Evolutionary conservation across 2,888 invertebrate genomes (phyloP).

Genomic region (Catocala fraxini): DNA sequence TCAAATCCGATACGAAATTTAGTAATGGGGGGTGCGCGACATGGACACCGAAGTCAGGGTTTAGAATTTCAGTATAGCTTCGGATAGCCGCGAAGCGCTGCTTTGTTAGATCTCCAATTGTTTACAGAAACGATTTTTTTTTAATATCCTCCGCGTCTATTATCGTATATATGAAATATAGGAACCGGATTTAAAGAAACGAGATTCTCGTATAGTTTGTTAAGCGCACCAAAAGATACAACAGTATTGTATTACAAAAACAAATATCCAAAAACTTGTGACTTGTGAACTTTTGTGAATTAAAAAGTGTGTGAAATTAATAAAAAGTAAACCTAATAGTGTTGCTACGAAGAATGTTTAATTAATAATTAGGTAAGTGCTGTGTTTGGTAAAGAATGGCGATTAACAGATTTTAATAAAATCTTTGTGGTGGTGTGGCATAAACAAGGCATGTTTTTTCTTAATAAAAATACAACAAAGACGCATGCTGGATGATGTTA

Average conservation of each 20-base stretch:
- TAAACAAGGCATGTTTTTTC: slow-evolving; percentile 74
- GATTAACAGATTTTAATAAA: slow-evolving; percentile 71
- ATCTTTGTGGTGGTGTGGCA: slow-evolving; percentile 80
- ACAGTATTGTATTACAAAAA: slow-evolving; percentile 64
- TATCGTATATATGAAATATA: slow-evolving; percentile 50
- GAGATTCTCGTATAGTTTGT: slow-evolving; percentile 44
- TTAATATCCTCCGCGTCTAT: slow-evolving; percentile 63
- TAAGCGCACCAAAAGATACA: slow-evolving; percentile 51
- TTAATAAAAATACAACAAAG: slow-evolving; percentile 56
- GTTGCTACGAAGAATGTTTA: slow-evolving; percentile 55
- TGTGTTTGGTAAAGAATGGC: slow-evolving; percentile 70
- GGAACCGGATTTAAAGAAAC: slow-evolving; percentile 59
- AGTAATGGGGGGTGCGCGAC: slow-evolving; percentile 87
- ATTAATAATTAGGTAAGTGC: slow-evolving; percentile 79
- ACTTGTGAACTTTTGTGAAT: slow-evolving; percentile 60
- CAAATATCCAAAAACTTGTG: slow-evolving; percentile 46
- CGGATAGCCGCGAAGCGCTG: slow-evolving; percentile 85
- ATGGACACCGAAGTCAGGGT: slow-evolving; percentile 86
- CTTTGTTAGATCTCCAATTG: slow-evolving; percentile 85
- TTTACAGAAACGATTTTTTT: slow-evolving; percentile 81
- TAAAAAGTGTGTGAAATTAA: slow-evolving; percentile 47
- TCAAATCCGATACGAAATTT: slow-evolving; percentile 71
- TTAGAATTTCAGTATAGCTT: slow-evolving; percentile 88
- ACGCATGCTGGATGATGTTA: slow-evolving; percentile 77
- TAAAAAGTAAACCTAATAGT: slow-evolving; percentile 44